Evolutionary conservation across 2,113 vertebrate genomes (phyloP), one percentile per base, ranked within the genome.

Genomic region (Notarius quadriscutis): DNA sequence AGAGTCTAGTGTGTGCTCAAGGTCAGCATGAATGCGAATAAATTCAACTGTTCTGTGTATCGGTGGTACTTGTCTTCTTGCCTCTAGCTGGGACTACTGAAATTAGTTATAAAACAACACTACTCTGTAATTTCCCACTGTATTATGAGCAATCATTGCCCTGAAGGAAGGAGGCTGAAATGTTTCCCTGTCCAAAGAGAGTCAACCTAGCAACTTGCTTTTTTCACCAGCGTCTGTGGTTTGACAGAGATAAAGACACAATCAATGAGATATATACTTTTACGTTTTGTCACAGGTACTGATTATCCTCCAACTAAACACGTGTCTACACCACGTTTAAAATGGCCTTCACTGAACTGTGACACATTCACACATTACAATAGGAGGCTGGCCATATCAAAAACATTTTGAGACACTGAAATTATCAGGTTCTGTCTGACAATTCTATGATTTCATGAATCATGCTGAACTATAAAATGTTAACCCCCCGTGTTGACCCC

Each of bases 211-310:
- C 65, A 83, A 62, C 89, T 80, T 75, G 18, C 80, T 48, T 57
- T 75, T 90, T 90, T 86, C 74, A 80, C 34, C 34, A 5, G 55
- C 55, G 57, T 88, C 58, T 86, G 74, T 84, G 86, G 83, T 85
- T 87, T 60, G 71, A 77, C 72, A 41, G 74, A 81, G 89, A 90
- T 90, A 90, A 90, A 90, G 84, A 86, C 88, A 75, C 83, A 86
- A 88, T 90, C 87, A 90, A 78, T 85, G 77, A 58, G 55, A 90
- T 84, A 88, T 85, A 86, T 77, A 84, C 53, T 74, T 87, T 88
- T 88, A 83, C 84, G 86, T 86, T 90, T 79, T 55, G 62, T 75
- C 74, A 84, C 81, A 86, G 55, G 62, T 41, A 7, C 41, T 50
- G 79, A 69, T 85, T 82, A 25, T 75, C 57, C 71, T 85, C 50